These are phyloP conservation scores for Silurus lanzhouensis DNA, from an alignment of 2,797 vertebrate genomes.

Conservation along the genomic window DNA sequence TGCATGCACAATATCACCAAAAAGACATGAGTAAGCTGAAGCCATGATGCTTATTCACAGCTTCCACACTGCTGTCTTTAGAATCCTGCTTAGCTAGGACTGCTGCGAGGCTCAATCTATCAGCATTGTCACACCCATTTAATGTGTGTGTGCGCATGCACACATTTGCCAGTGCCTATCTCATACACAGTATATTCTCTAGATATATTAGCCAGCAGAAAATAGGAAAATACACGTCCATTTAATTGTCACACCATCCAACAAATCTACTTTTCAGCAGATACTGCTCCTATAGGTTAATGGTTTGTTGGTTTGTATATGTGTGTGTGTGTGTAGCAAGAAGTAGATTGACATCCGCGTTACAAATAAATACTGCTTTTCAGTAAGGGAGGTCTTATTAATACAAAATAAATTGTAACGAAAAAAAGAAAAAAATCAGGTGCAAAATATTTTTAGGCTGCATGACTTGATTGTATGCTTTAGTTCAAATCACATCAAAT, in stretches of 20 bases:
- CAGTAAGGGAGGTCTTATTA: background rate
- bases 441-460: background rate
- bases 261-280: constrained; percentile 14
- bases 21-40: constrained; percentile 3
- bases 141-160: constrained; percentile 9
- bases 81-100: constrained; percentile 20
- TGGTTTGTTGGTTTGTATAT: background rate
- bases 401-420: background rate
- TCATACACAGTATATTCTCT: background rate
- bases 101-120: constrained; percentile 30
- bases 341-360: background rate
- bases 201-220: constrained; percentile 10
- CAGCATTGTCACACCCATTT: constrained; percentile 22
- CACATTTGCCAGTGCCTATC: background rate
- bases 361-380: background rate
- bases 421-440: background rate
- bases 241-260: constrained; percentile 32
- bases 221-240: constrained; percentile 11
- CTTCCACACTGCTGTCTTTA: constrained; percentile 8
- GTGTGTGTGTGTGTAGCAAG: background rate
- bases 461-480: background rate
- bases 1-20: background rate
- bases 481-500: no score
- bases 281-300: constrained; percentile 26
- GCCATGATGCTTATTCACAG: constrained; percentile 5